A percentile compares a stretch with the other conserved stretches of the same genome.
phyloP scores from a whole-genome alignment of 1,140 invertebrate genomes.

The Drosophila lini region DNA sequence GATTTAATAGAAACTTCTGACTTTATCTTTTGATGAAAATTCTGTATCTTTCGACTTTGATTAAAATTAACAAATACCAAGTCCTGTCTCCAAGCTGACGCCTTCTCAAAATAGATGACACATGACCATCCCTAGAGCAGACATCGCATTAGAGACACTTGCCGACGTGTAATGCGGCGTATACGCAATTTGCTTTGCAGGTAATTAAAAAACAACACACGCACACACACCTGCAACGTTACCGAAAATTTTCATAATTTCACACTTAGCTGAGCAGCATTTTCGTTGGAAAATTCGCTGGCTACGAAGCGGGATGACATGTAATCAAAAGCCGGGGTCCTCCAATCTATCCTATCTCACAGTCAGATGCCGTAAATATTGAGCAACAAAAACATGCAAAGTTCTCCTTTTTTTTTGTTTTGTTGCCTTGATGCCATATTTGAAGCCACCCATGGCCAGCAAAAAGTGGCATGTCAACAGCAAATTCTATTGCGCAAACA shows the following conservation, averaged over 20 bases:
- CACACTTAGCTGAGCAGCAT: constrained; percentile 65
- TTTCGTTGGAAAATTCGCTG: constrained; percentile 39
- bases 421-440: neutral
- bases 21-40: neutral
- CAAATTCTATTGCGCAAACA: constrained; percentile 74
- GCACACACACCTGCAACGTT: constrained; percentile 11
- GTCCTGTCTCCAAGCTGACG: neutral
- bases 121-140: constrained; percentile 19
- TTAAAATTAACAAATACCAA: neutral
- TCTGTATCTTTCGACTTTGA: neutral
- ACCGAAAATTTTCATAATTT: constrained; percentile 69
- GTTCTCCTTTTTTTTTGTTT: neutral
- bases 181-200: constrained; percentile 61
- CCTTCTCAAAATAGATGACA: constrained; percentile 14
- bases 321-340: constrained; percentile 48
- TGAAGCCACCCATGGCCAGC: constrained; percentile 2
- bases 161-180: constrained; percentile 46
- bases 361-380: constrained; percentile 5
- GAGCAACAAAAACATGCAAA: constrained; percentile 41
- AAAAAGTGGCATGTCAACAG: constrained; percentile 46
- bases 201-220: constrained; percentile 71
- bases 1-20: neutral
- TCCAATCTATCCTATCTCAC: constrained; percentile 3
- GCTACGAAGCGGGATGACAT: constrained; percentile 19
- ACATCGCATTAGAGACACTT: constrained; percentile 34